Conservation (phyloP, 2,113 vertebrate species). For the Crotalus viridis region DNA sequence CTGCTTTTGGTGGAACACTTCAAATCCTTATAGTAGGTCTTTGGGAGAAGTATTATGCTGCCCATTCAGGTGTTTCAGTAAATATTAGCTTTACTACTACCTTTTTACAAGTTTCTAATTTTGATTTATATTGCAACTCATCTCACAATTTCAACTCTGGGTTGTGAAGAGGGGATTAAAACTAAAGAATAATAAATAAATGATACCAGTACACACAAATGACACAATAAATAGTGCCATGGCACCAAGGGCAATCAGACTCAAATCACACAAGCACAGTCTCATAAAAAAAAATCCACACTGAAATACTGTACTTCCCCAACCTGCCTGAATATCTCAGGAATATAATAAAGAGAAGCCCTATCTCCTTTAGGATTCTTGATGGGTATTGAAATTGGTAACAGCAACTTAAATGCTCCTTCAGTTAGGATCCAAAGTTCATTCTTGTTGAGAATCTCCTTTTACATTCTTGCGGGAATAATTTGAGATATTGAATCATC, state of each 20-base stretch:
- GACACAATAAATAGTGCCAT: neutral
- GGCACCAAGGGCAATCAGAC: neutral
- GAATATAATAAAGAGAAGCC: neutral
- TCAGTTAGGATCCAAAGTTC: too few relatives aligned
- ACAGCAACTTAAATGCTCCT: neutral
- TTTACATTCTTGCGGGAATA: neutral
- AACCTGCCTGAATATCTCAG: neutral
- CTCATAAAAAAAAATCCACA: too few relatives aligned
- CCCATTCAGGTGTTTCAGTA: neutral
- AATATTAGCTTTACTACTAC: neutral
- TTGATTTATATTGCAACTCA: neutral
- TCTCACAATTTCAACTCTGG: neutral
- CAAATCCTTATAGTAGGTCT: neutral
- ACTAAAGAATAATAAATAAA: neutral
- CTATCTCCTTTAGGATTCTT: neutral
- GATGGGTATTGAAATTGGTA: neutral
- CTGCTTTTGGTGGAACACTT: neutral
- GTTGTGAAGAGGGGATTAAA: neutral
- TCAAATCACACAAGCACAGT: neutral
- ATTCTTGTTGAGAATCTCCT: neutral
- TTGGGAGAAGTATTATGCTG: neutral
- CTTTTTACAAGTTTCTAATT: neutral
- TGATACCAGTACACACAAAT: neutral
- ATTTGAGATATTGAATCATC: neutral
- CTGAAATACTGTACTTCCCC: neutral